Percentiles rank a stretch among this genome's conserved stretches.
Conservation (phyloP, 2,113 vertebrate species). For the Aptenodytes patagonicus region DNA sequence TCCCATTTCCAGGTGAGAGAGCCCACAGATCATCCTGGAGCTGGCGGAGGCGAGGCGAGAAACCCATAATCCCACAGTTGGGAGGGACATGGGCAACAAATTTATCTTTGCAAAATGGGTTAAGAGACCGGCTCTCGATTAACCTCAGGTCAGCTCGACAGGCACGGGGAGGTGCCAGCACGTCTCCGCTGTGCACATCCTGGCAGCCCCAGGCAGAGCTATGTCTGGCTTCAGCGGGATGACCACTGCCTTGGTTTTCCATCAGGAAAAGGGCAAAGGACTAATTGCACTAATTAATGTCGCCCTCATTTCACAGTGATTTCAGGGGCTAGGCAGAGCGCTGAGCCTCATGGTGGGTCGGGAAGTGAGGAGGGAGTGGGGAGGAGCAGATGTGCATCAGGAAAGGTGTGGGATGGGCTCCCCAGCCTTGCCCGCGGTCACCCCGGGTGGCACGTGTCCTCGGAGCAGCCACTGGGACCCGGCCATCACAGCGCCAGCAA, state of each 20-base stretch:
- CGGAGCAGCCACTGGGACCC: fast-evolving
- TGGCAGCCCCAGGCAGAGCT: background rate
- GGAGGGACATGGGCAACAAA: background rate
- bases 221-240: background rate
- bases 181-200: background rate
- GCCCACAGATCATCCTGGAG: background rate
- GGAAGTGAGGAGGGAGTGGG: fast-evolving
- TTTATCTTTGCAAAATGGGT: background rate
- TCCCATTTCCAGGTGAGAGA: background rate
- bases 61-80: background rate
- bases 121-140: background rate
- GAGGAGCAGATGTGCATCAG: background rate
- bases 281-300: background rate
- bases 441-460: fast-evolving
- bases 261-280: background rate
- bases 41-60: background rate
- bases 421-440: background rate
- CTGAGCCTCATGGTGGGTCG: background rate
- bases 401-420: background rate
- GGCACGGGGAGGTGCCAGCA: background rate
- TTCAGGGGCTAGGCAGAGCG: background rate
- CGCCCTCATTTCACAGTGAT: background rate
- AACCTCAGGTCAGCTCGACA: background rate
- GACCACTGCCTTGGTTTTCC: background rate
- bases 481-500: fast-evolving